phyloP scores from a whole-genome alignment of 2,797 vertebrate species.

The Ctenosaura bakeri region DNA sequence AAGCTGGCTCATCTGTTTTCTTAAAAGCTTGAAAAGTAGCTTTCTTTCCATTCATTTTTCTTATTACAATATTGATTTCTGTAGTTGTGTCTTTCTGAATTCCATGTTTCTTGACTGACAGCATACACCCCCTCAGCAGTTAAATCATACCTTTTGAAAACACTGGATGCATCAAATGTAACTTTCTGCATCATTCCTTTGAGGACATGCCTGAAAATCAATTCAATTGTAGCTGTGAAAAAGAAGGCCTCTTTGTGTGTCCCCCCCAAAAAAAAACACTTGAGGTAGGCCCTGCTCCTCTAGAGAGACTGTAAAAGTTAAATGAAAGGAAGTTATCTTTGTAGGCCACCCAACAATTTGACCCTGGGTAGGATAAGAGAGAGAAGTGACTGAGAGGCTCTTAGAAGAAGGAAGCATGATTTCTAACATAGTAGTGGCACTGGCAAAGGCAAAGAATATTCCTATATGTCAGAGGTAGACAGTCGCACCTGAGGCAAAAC shows the following conservation, averaged over 20 bases:
- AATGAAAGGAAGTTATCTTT: neutral
- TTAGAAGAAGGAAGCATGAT: neutral
- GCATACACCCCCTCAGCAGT: neutral
- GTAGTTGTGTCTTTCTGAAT: neutral
- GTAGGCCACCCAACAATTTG: neutral
- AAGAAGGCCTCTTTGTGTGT: neutral
- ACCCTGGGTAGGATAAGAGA: neutral
- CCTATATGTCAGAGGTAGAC: neutral
- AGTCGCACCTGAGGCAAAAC: neutral
- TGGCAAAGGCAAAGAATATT: neutral
- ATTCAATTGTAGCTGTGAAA: neutral
- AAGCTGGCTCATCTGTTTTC: slow-evolving; percentile 9
- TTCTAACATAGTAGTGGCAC: neutral
- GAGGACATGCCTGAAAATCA: slow-evolving; percentile 8
- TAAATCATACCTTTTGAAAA: slow-evolving; percentile 25
- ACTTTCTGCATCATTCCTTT: neutral
- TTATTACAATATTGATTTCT: slow-evolving; percentile 36
- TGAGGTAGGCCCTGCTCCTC: neutral
- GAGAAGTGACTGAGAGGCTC: neutral
- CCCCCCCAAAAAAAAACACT: neutral
- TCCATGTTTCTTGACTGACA: neutral
- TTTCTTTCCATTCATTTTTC: slow-evolving; percentile 23
- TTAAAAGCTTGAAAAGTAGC: slow-evolving; percentile 1
- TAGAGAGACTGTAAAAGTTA: neutral
- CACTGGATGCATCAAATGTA: neutral